Evolutionary conservation across 64 coral and sea anemone genomes (phyloP).

Genomic region (Platygyra sinensis): DNA sequence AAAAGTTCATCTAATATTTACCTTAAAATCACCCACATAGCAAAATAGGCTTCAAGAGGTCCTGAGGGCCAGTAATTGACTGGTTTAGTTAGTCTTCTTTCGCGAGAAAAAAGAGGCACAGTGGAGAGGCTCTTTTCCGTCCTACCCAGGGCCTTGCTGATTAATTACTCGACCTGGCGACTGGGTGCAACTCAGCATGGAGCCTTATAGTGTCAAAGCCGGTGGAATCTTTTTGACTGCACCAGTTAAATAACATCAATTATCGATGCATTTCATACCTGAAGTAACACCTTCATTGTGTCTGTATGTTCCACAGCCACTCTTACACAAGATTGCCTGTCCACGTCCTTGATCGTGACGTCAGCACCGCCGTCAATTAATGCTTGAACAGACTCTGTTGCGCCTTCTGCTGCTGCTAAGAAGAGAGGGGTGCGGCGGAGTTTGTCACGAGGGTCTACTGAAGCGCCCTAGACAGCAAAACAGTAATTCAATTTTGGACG

Average conservation of each 20-base stretch:
- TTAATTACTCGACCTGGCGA: too few relatives aligned
- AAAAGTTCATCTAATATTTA: too few relatives aligned
- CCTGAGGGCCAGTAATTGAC: too few relatives aligned
- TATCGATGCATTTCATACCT: not conserved
- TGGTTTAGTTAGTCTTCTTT: too few relatives aligned
- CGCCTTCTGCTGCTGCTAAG: conserved; percentile 13
- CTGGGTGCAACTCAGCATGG: too few relatives aligned
- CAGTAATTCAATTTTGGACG: not conserved
- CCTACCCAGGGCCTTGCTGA: too few relatives aligned
- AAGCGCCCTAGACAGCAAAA: not conserved
- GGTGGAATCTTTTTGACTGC: too few relatives aligned
- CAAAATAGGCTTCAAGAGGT: too few relatives aligned
- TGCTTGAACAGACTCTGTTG: conserved; percentile 21
- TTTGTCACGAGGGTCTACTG: conserved; percentile 23
- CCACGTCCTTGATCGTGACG: conserved; percentile 24
- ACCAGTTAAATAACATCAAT: not conserved
- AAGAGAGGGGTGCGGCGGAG: conserved; percentile 54
- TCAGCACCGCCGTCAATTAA: conserved; percentile 30
- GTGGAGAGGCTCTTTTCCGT: too few relatives aligned
- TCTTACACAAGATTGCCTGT: not conserved
- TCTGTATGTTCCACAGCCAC: conserved; percentile 18
- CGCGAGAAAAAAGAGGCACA: too few relatives aligned
- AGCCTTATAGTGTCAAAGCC: too few relatives aligned
- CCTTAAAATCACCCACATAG: too few relatives aligned
- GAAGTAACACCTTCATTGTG: conserved; percentile 14